Percentiles rank a stretch among this genome's conserved stretches.
phyloP scores from a whole-genome alignment of 2,888 invertebrate species.

The Caenorhabditis virilis region DNA sequence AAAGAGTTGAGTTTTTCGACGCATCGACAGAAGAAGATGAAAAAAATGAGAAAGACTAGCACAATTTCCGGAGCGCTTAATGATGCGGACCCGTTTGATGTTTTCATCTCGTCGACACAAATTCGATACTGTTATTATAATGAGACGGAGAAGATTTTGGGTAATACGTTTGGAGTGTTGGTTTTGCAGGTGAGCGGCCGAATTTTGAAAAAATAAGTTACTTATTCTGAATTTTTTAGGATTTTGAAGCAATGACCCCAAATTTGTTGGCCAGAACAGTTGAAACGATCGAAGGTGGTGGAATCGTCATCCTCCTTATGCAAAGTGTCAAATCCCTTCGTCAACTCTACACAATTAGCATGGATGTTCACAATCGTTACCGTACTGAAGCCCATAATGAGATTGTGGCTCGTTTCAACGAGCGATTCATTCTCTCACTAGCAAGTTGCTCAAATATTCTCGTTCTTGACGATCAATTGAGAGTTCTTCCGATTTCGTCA shows the following conservation, averaged over 20 bases:
- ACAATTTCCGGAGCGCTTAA: constrained; percentile 73
- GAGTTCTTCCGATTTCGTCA: constrained; percentile 88
- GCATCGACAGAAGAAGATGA: constrained; percentile 90
- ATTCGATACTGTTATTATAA: constrained; percentile 96
- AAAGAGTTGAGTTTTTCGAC: constrained; percentile 89
- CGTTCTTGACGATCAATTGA: constrained; percentile 90
- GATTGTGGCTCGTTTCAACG: constrained; percentile 91
- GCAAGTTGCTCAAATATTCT: constrained; percentile 78
- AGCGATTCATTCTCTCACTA: constrained; percentile 88
- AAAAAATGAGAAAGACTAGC: constrained; percentile 81
- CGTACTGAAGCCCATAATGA: constrained; percentile 92
- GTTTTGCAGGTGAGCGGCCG: constrained; percentile 79
- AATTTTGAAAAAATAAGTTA: neutral
- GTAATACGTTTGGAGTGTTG: constrained; percentile 94
- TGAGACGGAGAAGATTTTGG: constrained; percentile 95
- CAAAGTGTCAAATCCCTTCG: constrained; percentile 84
- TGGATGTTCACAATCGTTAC: constrained; percentile 96
- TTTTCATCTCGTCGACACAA: constrained; percentile 91
- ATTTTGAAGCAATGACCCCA: constrained; percentile 96
- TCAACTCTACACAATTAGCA: constrained; percentile 91
- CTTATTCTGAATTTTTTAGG: constrained; percentile 72
- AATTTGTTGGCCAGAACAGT: constrained; percentile 93
- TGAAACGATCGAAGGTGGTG: constrained; percentile 96
- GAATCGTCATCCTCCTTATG: constrained; percentile 83
- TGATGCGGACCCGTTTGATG: constrained; percentile 77